Evolutionary conservation across 2,888 invertebrate genomes (phyloP).

Genomic region (Gastracanthus pulcherrimus): DNA sequence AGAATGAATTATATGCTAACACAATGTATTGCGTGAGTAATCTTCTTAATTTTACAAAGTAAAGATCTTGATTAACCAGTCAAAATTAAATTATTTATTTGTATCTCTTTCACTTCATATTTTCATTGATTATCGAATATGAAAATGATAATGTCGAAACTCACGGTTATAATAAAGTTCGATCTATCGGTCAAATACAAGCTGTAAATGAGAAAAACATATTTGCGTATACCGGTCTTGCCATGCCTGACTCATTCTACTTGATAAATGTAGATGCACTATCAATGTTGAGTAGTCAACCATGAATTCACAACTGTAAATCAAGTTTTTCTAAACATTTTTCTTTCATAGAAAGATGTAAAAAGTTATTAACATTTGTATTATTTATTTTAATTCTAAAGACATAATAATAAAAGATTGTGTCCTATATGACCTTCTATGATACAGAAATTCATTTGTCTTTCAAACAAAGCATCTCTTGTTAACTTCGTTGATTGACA

Average conservation of each 20-base stretch:
- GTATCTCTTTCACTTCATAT: too few relatives aligned
- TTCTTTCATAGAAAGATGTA: background rate
- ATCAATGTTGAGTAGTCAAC: background rate
- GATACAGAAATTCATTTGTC: background rate
- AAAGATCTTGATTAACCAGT: background rate
- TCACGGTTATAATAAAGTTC: background rate
- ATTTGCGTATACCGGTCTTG: background rate
- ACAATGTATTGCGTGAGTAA: background rate
- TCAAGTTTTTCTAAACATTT: background rate
- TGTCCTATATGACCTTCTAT: too few relatives aligned
- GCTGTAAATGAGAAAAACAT: background rate
- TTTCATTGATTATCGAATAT: too few relatives aligned
- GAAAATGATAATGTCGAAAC: too few relatives aligned
- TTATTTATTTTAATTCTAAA: too few relatives aligned
- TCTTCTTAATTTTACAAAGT: background rate
- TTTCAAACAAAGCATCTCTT: background rate
- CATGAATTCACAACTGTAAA: background rate
- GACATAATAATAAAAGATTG: too few relatives aligned
- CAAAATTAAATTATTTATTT: too few relatives aligned
- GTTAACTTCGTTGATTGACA: background rate
- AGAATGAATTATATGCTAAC: background rate
- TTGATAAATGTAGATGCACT: background rate
- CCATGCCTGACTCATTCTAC: background rate
- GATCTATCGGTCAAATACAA: background rate
- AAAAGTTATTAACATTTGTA: background rate